A percentile compares a stretch with the other conserved stretches of the same genome.
Evolutionary conservation across 2,113 vertebrate species (phyloP).

Genomic region (Burhinus bistriatus): DNA sequence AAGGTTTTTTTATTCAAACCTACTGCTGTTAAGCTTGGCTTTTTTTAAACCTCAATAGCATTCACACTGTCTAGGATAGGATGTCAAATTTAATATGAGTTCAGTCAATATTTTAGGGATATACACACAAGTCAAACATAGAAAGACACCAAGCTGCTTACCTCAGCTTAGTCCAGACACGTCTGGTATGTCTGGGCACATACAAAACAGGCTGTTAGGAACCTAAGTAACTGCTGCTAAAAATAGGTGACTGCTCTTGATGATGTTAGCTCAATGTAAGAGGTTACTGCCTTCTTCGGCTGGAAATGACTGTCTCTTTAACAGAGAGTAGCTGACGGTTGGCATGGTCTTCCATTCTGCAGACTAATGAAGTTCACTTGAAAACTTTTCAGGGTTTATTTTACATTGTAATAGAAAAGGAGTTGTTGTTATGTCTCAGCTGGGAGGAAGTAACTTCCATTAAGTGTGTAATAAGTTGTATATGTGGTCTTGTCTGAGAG

Average conservation of each 20-base stretch:
- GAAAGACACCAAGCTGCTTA: background rate
- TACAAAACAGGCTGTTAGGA: background rate
- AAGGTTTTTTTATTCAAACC: background rate
- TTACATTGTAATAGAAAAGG: background rate
- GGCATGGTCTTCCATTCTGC: background rate
- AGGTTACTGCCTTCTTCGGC: background rate
- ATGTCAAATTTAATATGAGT: background rate
- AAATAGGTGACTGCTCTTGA: background rate
- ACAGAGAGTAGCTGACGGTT: background rate
- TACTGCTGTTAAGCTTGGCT: background rate
- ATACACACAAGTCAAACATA: background rate
- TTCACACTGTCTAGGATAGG: background rate
- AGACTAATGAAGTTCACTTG: background rate
- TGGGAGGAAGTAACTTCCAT: background rate
- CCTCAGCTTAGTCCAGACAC: background rate
- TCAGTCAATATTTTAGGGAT: background rate
- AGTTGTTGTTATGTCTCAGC: background rate
- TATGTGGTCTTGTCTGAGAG: background rate
- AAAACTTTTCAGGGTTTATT: constrained; percentile 1
- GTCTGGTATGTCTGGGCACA: background rate
- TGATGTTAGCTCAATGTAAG: background rate
- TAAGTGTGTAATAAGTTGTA: background rate
- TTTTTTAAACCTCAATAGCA: background rate
- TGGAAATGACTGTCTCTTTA: background rate
- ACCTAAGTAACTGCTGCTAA: background rate